Percentiles rank a stretch among this genome's conserved stretches.
These are phyloP conservation scores for Etia nguti DNA, from an alignment of 2,113 vertebrate genomes.

Conservation along the genomic window DNA sequence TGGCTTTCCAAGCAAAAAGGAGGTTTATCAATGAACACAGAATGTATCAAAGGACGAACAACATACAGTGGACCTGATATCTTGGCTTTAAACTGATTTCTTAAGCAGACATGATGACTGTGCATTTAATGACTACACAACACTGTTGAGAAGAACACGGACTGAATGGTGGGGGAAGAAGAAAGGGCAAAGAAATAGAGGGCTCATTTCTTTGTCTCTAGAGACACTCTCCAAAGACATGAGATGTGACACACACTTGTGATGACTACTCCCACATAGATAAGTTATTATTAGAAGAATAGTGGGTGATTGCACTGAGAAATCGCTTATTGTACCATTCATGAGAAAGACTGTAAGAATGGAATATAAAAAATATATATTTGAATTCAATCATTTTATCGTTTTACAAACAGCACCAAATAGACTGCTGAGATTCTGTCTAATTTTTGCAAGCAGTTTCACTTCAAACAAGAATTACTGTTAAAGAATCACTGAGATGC, in stretches of 20 bases:
- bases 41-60: constrained; percentile 54
- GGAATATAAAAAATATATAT: not conserved
- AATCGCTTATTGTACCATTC: not conserved
- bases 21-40: constrained; percentile 58
- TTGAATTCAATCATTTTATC: not conserved
- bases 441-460: not conserved
- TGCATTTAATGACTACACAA: constrained; percentile 26
- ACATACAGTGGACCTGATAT: constrained; percentile 41
- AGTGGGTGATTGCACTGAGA: not conserved
- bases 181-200: not conserved
- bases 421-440: not conserved
- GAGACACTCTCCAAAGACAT: constrained; percentile 15
- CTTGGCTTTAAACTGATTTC: constrained; percentile 47
- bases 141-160: not conserved
- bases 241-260: constrained; percentile 20
- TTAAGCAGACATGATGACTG: constrained; percentile 51
- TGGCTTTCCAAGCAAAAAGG: constrained; percentile 15
- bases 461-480: not conserved
- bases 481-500: not conserved
- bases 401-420: not conserved
- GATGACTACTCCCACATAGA: constrained; percentile 11
- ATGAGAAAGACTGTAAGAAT: not conserved
- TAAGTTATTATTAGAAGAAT: constrained; percentile 2
- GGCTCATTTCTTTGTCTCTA: constrained; percentile 34
- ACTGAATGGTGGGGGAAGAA: not conserved